Evolutionary conservation across 2,113 vertebrate species (phyloP).

Genomic region (Ctenodactylus gundi): DNA sequence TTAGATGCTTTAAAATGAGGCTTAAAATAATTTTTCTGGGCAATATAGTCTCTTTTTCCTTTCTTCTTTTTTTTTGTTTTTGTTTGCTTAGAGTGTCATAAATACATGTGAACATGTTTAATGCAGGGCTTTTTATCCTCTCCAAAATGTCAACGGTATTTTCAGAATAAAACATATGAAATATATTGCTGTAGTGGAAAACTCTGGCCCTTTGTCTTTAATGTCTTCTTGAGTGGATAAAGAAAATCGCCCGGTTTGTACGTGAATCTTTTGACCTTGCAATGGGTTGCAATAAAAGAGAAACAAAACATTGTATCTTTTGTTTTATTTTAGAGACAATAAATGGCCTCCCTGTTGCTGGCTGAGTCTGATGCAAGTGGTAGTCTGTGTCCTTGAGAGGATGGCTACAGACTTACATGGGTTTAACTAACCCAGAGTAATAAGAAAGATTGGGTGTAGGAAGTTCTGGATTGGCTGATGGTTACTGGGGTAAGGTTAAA

Average conservation of each 20-base stretch:
- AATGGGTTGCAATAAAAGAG: slow-evolving; percentile 82
- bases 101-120: slow-evolving; percentile 82
- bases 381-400: background rate
- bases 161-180: slow-evolving; percentile 83
- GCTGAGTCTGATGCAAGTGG: background rate
- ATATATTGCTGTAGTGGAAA: slow-evolving; percentile 80
- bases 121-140: slow-evolving; percentile 83
- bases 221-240: slow-evolving; percentile 82
- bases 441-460: background rate
- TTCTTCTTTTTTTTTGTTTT: background rate
- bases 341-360: background rate
- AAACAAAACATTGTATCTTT: slow-evolving; percentile 66
- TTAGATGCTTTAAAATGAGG: slow-evolving; percentile 82
- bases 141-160: slow-evolving; percentile 84
- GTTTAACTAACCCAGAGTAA: background rate
- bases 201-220: slow-evolving; percentile 79
- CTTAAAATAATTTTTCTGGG: slow-evolving; percentile 81
- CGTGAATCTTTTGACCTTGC: slow-evolving; percentile 81
- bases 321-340: slow-evolving; percentile 62
- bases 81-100: slow-evolving; percentile 81
- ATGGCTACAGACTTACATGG: background rate
- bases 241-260: slow-evolving; percentile 83
- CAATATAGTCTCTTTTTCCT: slow-evolving; percentile 59
- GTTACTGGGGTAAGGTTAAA: slow-evolving; percentile 45
- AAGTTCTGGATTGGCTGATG: background rate